Evolutionary conservation across 2,797 vertebrate species (phyloP).

Genomic region (Microctenopoma lineatum): DNA sequence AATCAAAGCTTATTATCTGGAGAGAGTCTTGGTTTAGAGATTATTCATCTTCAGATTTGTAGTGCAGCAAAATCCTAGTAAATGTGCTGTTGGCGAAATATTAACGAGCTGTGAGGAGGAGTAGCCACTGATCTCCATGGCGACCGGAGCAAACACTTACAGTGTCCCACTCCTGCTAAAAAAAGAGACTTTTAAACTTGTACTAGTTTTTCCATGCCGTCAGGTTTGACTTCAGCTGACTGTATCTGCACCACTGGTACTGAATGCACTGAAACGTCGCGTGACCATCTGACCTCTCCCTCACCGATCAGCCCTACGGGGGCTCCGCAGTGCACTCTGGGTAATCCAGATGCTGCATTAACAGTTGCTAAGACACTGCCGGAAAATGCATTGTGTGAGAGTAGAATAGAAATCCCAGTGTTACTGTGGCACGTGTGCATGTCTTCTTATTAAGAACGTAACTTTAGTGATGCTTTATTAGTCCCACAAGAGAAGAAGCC

Average conservation of each 20-base stretch:
- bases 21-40: slow-evolving; percentile 79
- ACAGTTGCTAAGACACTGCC: slow-evolving; percentile 78
- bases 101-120: slow-evolving; percentile 70
- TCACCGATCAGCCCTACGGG: slow-evolving; percentile 52
- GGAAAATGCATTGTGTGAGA: slow-evolving; percentile 64
- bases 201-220: background rate
- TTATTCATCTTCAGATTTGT: slow-evolving; percentile 59
- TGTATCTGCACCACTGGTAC: slow-evolving; percentile 5
- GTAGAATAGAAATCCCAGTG: slow-evolving; percentile 21
- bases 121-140: slow-evolving; percentile 57
- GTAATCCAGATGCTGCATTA: slow-evolving; percentile 78
- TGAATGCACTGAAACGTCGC: slow-evolving; percentile 34
- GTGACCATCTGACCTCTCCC: slow-evolving; percentile 41
- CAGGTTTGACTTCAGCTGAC: background rate
- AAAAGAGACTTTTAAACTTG: background rate
- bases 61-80: slow-evolving; percentile 45
- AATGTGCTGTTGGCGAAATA: slow-evolving; percentile 72
- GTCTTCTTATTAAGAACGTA: no score
- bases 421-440: no score
- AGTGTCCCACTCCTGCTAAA: slow-evolving; percentile 9
- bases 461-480: no score
- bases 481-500: no score
- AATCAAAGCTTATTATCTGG: slow-evolving; percentile 91
- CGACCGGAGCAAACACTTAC: slow-evolving; percentile 60
- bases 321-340: slow-evolving; percentile 63